Percentiles rank a stretch among this genome's conserved stretches.
Conservation (phyloP, 2,888 invertebrate genomes). For the Tinea pellionella region DNA sequence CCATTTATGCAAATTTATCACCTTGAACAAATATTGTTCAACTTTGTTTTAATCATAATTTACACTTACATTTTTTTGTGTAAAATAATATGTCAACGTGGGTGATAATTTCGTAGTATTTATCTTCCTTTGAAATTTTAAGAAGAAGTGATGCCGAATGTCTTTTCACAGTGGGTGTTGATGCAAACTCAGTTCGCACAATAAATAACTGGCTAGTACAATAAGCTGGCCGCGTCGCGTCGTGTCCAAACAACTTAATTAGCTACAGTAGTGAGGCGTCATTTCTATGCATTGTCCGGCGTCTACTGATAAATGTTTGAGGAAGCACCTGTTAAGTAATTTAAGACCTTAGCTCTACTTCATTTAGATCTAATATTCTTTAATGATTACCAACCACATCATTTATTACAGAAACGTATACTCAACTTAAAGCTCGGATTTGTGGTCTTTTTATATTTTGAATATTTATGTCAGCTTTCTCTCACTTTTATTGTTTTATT, state of each 20-base stretch:
- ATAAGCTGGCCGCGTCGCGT: conserved; percentile 24
- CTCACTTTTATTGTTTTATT: too few species aligned
- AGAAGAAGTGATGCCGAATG: not conserved
- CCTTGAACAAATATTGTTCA: not conserved
- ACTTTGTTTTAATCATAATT: too few species aligned
- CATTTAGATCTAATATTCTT: too few species aligned
- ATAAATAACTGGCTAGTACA: conserved; percentile 3
- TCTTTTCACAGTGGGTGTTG: conserved; percentile 6
- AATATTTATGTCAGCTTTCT: too few species aligned
- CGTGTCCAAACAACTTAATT: conserved; percentile 56
- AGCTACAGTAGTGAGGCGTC: conserved; percentile 20
- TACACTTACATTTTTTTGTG: not conserved
- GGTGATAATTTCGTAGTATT: not conserved
- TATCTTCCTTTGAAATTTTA: not conserved
- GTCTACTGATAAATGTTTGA: not conserved
- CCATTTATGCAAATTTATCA: not conserved
- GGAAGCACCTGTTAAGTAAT: not conserved
- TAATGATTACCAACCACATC: too few species aligned
- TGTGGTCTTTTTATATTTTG: too few species aligned
- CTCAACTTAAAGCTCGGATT: too few species aligned
- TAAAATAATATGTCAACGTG: not conserved
- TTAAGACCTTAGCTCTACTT: not conserved
- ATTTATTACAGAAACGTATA: too few species aligned
- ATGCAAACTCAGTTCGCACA: conserved; percentile 1
- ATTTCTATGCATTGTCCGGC: not conserved